These are phyloP conservation scores for Aricia agestis DNA, from an alignment of 1,140 invertebrate genomes.

Conservation along the genomic window DNA sequence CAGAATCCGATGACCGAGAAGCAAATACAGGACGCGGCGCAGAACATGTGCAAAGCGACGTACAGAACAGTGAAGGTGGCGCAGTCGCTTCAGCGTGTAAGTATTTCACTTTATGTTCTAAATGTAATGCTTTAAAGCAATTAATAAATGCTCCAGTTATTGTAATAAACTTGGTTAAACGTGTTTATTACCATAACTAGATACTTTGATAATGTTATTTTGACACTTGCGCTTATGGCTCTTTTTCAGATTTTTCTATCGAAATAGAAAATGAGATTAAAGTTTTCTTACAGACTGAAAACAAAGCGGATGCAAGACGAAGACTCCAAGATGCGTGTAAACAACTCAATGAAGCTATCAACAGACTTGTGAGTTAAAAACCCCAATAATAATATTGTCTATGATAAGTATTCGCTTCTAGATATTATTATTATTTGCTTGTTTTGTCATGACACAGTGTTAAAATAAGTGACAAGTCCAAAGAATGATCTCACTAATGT, in stretches of 20 bases:
- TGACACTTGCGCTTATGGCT: too few relatives aligned
- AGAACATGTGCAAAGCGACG: conserved; percentile 42
- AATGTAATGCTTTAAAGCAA: not conserved
- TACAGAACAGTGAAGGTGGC: conserved; percentile 47
- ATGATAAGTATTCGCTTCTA: too few relatives aligned
- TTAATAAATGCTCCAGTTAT: too few relatives aligned
- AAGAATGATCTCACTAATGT: too few relatives aligned
- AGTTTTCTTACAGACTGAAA: conserved; percentile 34
- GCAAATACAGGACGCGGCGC: conserved; percentile 44
- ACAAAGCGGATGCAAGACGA: conserved; percentile 32
- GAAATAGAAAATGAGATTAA: conserved; percentile 5
- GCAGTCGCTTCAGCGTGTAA: conserved; percentile 41
- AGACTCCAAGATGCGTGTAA: conserved; percentile 45
- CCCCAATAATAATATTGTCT: too few relatives aligned
- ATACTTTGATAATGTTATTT: too few relatives aligned
- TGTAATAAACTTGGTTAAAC: too few relatives aligned
- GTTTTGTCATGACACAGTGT: too few relatives aligned
- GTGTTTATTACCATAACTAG: too few relatives aligned
- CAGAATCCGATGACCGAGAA: conserved; percentile 42
- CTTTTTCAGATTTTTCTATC: too few relatives aligned
- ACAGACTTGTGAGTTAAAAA: conserved; percentile 47
- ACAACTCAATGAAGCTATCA: conserved; percentile 46
- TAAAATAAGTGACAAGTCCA: too few relatives aligned
- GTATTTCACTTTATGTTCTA: conserved; percentile 2
- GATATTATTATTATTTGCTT: too few relatives aligned